Evolutionary conservation across 2,797 vertebrate species (phyloP), one percentile per base, ranked within the genome.

Genomic region (Pagetopsis macropterus): DNA sequence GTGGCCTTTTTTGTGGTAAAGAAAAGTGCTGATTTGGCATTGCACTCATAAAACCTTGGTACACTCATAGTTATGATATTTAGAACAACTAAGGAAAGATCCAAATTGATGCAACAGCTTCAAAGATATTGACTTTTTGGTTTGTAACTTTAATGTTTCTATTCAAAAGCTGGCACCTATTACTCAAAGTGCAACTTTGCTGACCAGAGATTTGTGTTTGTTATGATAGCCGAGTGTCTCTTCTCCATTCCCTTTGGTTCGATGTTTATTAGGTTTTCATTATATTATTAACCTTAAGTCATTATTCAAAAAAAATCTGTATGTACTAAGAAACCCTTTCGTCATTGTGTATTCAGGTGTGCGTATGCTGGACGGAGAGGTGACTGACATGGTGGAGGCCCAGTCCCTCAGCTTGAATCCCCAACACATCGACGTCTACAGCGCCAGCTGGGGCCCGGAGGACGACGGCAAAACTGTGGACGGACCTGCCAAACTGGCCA

Each of bases 371-470:
- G 98, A 99, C 0, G 98, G 98, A 1, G 98, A 99, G 88, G 98
- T 99, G 91, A 99, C 98, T 0, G 98, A 99, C 48, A 96, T 97
- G 11, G 98, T 99, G 77, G 98, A 99, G 90, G 98, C 98, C 17
- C 96, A 97, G 83, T 99, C 98, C 2, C 94, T 99, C 80, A 96
- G 98, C 83, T 94, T 98, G 69, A 98, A 97, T 60, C 96, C 97
- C 78, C 95, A 98, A 83, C 97, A 99, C 93, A 98, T 99, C 63
- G 95, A 99, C 90, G 91, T 99, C 91, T 99, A 99, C 92, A 99
- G 98, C 4, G 98, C 97, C 85, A 99, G 98, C 92, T 99, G 98
- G 98, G 98, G 98, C 81, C 98, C 98, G 0, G 98, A 99, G 91
- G 98, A 99, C 0, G 98, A 99, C 0, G 98, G 98, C 76, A 99